Conservation (phyloP, 2,797 vertebrate species). For the Nyctibius grandis region DNA sequence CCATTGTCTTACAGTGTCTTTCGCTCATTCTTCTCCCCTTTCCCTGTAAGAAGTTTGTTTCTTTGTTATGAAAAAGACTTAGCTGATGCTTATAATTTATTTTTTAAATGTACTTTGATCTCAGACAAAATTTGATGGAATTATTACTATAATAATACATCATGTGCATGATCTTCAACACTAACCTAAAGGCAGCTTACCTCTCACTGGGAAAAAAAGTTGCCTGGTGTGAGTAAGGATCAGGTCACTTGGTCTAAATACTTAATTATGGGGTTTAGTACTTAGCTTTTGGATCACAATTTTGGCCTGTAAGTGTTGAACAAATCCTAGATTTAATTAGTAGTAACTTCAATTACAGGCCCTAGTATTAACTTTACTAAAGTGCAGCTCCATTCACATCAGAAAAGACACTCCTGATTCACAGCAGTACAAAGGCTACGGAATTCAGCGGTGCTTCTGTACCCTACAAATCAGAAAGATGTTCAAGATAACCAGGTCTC, state of each 20-base stretch:
- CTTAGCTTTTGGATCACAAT: neutral
- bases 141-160: neutral
- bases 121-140: neutral
- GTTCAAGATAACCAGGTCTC: neutral
- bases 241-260: slow-evolving; percentile 11
- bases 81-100: neutral
- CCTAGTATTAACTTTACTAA: neutral
- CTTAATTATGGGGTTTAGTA: neutral
- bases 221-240: neutral
- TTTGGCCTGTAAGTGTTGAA: neutral
- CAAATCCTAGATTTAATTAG: neutral
- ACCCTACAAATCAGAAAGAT: neutral
- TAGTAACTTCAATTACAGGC: neutral
- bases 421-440: neutral
- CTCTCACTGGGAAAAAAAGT: neutral
- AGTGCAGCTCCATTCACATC: neutral
- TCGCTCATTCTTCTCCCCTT: neutral
- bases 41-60: neutral
- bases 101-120: neutral
- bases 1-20: neutral
- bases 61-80: neutral
- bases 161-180: neutral
- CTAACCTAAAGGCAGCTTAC: neutral
- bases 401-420: neutral
- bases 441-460: neutral